Evolutionary conservation across 2,113 vertebrate genomes (phyloP).

Genomic region (Colistium nudipinnis): DNA sequence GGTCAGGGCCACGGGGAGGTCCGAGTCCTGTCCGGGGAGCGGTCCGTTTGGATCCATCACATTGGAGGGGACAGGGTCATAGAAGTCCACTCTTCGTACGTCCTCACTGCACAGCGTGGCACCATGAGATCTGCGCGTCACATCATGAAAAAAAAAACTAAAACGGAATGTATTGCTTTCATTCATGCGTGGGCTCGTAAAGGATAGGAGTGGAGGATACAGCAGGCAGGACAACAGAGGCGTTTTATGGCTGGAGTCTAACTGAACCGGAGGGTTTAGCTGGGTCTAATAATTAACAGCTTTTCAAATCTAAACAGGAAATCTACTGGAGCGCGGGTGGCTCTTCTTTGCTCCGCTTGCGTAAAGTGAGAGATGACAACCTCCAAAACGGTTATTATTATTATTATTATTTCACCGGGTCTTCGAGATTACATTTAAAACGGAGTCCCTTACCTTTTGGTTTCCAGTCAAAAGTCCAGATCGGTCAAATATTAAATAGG

Average conservation of each 20-base stretch:
- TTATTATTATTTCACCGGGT: no score
- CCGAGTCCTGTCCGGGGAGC: constrained; percentile 6
- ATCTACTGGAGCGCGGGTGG: not conserved
- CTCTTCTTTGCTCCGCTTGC: not conserved
- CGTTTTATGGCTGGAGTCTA: constrained; percentile 22
- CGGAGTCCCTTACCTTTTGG: no score
- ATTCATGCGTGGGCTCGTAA: no score
- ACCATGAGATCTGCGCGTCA: no score
- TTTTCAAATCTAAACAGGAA: constrained; percentile 68
- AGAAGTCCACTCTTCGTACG: not conserved
- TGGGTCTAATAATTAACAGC: constrained; percentile 73
- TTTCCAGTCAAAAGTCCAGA: no score
- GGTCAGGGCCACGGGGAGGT: constrained; percentile 11
- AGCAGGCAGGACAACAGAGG: not conserved
- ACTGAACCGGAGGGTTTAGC: constrained; percentile 7
- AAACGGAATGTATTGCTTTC: not conserved
- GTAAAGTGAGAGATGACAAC: not conserved
- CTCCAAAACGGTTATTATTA: not conserved
- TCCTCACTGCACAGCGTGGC: constrained; percentile 1
- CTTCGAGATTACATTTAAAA: no score
- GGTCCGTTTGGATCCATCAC: constrained; percentile 55
- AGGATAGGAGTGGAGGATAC: not conserved
- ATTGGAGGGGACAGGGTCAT: constrained; percentile 1
- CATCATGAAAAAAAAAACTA: not conserved
- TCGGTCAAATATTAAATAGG: no score